These are phyloP conservation scores for Cheiracanthium punctorium DNA, from an alignment of 2,888 invertebrate genomes.

Conservation along the genomic window DNA sequence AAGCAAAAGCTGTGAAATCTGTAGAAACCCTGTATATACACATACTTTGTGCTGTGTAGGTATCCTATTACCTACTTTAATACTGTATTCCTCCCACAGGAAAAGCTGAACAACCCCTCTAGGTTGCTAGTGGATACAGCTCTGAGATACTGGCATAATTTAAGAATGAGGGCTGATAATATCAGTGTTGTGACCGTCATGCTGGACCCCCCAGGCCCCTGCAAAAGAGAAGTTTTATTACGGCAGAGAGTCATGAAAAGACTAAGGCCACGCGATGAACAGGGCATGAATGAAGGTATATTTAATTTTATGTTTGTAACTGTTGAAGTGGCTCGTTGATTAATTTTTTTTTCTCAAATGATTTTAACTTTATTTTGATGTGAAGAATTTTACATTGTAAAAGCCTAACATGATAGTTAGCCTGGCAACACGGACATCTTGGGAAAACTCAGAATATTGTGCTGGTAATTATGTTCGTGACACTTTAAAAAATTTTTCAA, in stretches of 20 bases:
- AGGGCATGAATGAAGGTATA: slow-evolving; percentile 28
- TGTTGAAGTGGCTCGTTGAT: not conserved
- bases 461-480: too few relatives aligned
- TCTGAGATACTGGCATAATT: slow-evolving; percentile 87
- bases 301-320: not conserved
- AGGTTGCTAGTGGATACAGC: slow-evolving; percentile 90
- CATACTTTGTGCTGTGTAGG: too few relatives aligned
- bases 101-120: slow-evolving; percentile 90
- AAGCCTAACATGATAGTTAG: not conserved
- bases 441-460: too few relatives aligned
- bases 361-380: not conserved
- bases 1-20: too few relatives aligned
- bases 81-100: too few relatives aligned
- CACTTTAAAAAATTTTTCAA: too few relatives aligned
- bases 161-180: slow-evolving; percentile 94
- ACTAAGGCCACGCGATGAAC: slow-evolving; percentile 68
- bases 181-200: slow-evolving; percentile 94
- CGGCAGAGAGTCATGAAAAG: slow-evolving; percentile 67
- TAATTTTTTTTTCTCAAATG: too few relatives aligned
- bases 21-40: too few relatives aligned
- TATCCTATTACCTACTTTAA: too few relatives aligned
- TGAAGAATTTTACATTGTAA: not conserved
- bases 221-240: slow-evolving; percentile 77
- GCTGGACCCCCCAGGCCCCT: slow-evolving; percentile 91
- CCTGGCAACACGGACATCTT: not conserved